Evolutionary conservation across 2,797 vertebrate species (phyloP), one percentile per base, ranked within the genome.

Genomic region (Channa striata): DNA sequence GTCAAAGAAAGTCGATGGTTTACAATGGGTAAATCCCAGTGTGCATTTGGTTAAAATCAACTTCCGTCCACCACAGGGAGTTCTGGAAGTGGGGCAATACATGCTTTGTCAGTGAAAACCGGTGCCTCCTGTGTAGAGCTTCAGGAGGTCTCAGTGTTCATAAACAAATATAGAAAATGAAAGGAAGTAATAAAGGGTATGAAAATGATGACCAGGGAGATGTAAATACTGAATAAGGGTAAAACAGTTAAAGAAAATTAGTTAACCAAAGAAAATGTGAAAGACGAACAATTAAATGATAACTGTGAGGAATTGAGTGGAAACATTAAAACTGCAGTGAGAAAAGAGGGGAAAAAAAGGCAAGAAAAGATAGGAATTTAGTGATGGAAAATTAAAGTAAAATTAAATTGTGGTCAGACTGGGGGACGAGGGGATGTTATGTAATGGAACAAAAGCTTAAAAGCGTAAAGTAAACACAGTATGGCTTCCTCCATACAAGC

Each of bases 1-100:
- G 88, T 88, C 73, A 82, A 90, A 51, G 69, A 78, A 80, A 82
- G 48, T 5, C 68, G 73, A 74, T 87, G 77, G 80, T 84, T 78
- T 75, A 56, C 40, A 57, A 77, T 74, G 53, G 67, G 37, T 21
- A 42, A 61, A 47, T 46, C 9, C 19, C 43, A 46, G 19, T 19
- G 4, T 8, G 61, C 69, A 72, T 68, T 78, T 58, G 64, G 86
- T 83, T 87, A 72, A 81, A 85, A 85, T 83, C 64, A 76, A 34
- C 77, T 59, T 77, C 59, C 65, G 66, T 51, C 57, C 43, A 1
- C 80, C 60, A 52, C 40, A 67, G 46, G 46, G 54, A 19, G 66
- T 44, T 76, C 67, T 68, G 7, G 72, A 76, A 84, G 80, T 74
- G 40, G 4, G 8, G 30, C 53, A 70, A 39, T 60, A 19, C 59